A percentile compares a stretch with the other conserved stretches of the same genome.
phyloP scores from a whole-genome alignment of 2,113 vertebrate species.

The Seriola dumerili region DNA sequence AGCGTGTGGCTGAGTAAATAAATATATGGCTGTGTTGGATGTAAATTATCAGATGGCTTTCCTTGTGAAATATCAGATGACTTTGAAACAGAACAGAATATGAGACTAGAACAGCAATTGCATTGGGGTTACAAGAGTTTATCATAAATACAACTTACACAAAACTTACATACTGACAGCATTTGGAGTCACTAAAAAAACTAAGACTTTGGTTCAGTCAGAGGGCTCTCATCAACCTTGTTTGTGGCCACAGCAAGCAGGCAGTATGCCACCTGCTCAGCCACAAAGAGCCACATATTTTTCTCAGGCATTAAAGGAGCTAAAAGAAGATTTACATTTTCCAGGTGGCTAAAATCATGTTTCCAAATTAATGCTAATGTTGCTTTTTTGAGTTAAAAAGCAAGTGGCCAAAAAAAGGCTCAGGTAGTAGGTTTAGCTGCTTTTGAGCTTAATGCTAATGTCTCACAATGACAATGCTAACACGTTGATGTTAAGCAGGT shows the following conservation, averaged over 20 bases:
- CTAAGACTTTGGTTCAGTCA: background rate
- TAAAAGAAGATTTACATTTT: background rate
- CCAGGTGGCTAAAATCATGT: background rate
- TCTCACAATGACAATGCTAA: background rate
- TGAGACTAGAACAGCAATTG: background rate
- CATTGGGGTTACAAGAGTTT: background rate
- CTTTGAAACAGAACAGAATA: conserved; percentile 22
- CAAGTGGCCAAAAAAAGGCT: background rate
- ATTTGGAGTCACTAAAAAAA: background rate
- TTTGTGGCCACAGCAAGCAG: too few relatives aligned
- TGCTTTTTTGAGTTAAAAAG: background rate
- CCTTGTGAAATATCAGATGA: conserved; percentile 34
- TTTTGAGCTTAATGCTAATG: background rate
- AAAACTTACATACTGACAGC: background rate
- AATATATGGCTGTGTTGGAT: conserved; percentile 29
- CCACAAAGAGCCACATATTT: background rate
- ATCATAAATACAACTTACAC: conserved; percentile 17
- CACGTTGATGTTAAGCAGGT: background rate
- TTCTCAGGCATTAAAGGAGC: background rate
- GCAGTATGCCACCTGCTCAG: too few relatives aligned
- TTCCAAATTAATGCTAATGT: background rate
- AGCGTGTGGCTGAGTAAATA: conserved; percentile 49
- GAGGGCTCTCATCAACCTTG: background rate
- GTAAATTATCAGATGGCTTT: conserved; percentile 50
- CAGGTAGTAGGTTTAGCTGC: background rate